phyloP scores from a whole-genome alignment of 2,888 invertebrate species.

The Stomorhina lunata region DNA sequence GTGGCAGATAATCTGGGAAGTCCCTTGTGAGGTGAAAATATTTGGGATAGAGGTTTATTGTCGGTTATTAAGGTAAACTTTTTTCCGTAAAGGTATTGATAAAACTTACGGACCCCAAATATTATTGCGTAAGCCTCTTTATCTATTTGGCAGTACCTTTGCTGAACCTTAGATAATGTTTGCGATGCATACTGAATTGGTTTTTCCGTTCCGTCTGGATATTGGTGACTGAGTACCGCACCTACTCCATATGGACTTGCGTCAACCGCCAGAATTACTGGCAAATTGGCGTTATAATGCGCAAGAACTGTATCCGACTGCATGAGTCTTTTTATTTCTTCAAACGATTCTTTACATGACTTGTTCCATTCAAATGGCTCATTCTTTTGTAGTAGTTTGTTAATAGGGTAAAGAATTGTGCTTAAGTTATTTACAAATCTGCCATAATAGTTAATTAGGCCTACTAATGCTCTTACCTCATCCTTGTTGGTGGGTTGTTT shows the following conservation, averaged over 20 bases:
- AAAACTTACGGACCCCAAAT: constrained; percentile 75
- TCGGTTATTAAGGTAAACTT: constrained; percentile 72
- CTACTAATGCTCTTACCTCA: no score
- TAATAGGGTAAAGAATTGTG: no score
- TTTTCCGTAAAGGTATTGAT: constrained; percentile 75
- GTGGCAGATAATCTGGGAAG: constrained; percentile 13
- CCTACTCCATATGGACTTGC: constrained; percentile 67
- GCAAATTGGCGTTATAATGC: constrained; percentile 70
- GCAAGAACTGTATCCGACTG: constrained; percentile 64
- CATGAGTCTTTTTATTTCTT: constrained; percentile 67
- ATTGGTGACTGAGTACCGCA: constrained; percentile 69
- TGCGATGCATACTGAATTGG: constrained; percentile 76
- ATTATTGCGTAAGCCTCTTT: constrained; percentile 73
- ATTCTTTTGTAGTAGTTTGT: constrained; percentile 64
- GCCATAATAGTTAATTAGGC: no score
- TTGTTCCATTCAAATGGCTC: constrained; percentile 67
- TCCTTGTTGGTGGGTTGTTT: no score
- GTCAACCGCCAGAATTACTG: constrained; percentile 70
- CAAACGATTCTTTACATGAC: constrained; percentile 67
- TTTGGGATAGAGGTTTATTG: constrained; percentile 30
- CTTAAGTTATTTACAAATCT: no score
- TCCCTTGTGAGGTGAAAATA: neutral
- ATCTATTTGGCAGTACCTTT: constrained; percentile 71
- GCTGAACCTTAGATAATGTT: constrained; percentile 69
- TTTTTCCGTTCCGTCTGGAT: constrained; percentile 72